Percentiles rank a stretch among this genome's conserved stretches.
These are phyloP conservation scores for Myripristis jacobus DNA, from an alignment of 2,797 vertebrate species.

Conservation along the genomic window DNA sequence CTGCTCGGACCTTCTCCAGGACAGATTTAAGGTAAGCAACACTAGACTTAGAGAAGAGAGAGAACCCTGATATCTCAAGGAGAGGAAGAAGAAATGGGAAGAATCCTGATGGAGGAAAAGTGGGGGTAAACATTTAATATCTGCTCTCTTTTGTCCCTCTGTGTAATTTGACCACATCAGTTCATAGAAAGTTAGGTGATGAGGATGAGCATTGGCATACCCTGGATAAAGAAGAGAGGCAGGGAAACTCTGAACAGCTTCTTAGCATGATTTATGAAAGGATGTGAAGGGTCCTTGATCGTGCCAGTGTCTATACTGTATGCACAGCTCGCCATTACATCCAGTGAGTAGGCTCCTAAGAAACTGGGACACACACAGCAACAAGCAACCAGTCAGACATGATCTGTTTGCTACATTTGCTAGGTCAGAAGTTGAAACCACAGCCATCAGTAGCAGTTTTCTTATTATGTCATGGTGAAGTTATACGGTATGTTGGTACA, in stretches of 20 bases:
- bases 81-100: slow-evolving; percentile 62
- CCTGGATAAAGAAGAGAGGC: slow-evolving; percentile 12
- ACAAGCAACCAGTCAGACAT: not conserved
- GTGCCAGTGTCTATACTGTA: slow-evolving; percentile 78
- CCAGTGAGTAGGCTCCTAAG: slow-evolving; percentile 82
- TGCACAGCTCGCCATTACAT: slow-evolving; percentile 72
- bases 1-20: slow-evolving; percentile 50
- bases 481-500: too few species aligned
- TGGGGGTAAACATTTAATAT: not conserved
- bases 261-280: slow-evolving; percentile 66
- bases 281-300: slow-evolving; percentile 76
- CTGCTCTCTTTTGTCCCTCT: not conserved
- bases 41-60: slow-evolving; percentile 36
- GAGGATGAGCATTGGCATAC: slow-evolving; percentile 31
- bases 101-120: slow-evolving; percentile 23
- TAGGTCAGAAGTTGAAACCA: too few species aligned
- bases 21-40: slow-evolving; percentile 35
- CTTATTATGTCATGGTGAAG: too few species aligned
- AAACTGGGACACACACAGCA: slow-evolving; percentile 65
- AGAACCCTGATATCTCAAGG: slow-evolving; percentile 49
- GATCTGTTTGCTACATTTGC: not conserved
- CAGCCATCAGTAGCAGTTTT: too few species aligned
- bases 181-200: not conserved
- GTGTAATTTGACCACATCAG: not conserved
- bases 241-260: slow-evolving; percentile 63